Evolutionary conservation across 2,888 invertebrate genomes (phyloP), one percentile per base, ranked within the genome.

Genomic region (Drosophila helvetica): DNA sequence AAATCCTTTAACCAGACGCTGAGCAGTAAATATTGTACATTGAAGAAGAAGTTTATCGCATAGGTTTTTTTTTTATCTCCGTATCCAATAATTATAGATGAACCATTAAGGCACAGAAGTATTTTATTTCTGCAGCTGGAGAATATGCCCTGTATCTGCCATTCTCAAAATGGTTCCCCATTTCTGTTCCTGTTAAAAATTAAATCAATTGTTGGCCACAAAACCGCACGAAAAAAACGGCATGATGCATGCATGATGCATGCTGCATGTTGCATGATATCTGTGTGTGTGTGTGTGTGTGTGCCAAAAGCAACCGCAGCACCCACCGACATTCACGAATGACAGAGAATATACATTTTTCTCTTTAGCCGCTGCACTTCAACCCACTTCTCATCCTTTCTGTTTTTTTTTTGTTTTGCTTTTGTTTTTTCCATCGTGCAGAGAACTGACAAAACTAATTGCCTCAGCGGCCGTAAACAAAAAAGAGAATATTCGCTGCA

Each of bases 381-480:
- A n/a, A n/a, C 9, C 15, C 48, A 17, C 30, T 33, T 54, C 33
- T 27, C 33, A 22, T 22, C 9, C 27, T 51, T 7, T 25, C 8
- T 30, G 1, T n/a, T 12, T 10, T 17, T 27, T 33, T 33, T 51
- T 3, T 18, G 2, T 51, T 8, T 15, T 4, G 15, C 15, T 33
- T 33, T 38, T 19, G 19, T 6, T n/a, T 53, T 22, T 17, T n/a
- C 5, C 15, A 12, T 12, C 15, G 19, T n/a, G 53, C 33, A 33
- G 30, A 47, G 33, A 66, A 65, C 74, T 73, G 73, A 77, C 68
- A 75, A 86, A 86, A 86, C 86, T 83, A 86, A 83, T 83, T 83
- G 86, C 75, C 77, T 74, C 70, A 68, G 68, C 77, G 74, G 79
- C 76, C 72, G 66, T 71, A 80, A 73, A 77, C 70, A 80, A 73